Conservation (phyloP, 2,113 vertebrate species). For the Dromaius novaehollandiae region DNA sequence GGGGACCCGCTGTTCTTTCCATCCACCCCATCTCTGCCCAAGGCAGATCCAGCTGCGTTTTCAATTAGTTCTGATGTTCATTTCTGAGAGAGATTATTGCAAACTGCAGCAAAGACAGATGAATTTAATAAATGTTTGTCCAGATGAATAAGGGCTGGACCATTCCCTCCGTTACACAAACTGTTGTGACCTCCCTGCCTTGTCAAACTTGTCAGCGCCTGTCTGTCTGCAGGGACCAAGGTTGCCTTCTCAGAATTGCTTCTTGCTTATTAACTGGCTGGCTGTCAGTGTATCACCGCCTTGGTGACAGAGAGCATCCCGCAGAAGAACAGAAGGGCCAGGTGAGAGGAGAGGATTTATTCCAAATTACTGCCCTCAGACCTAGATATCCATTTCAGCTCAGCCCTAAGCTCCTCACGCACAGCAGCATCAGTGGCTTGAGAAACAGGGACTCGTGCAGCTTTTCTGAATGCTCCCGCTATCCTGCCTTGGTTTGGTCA, state of each 20-base stretch:
- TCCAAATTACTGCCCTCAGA: background rate
- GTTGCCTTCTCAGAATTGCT: background rate
- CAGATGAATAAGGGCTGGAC: background rate
- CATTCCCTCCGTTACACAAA: background rate
- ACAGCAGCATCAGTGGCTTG: background rate
- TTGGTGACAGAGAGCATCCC: background rate
- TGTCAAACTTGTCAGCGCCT: background rate
- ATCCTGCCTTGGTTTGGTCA: background rate
- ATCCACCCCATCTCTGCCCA: background rate
- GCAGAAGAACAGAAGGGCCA: background rate
- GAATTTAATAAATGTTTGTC: background rate
- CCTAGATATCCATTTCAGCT: background rate
- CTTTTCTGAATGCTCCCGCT: background rate
- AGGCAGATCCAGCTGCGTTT: conserved; percentile 25
- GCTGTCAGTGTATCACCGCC: background rate
- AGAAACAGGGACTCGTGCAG: background rate
- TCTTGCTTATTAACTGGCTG: background rate
- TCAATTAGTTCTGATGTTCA: conserved; percentile 22
- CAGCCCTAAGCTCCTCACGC: background rate
- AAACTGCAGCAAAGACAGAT: background rate
- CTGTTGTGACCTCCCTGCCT: background rate
- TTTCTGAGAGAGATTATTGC: background rate
- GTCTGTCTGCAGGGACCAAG: background rate
- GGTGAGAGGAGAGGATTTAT: background rate
- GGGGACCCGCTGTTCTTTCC: background rate